Evolutionary conservation across 2,888 invertebrate genomes (phyloP).

Genomic region (Diabrotica balteata): DNA sequence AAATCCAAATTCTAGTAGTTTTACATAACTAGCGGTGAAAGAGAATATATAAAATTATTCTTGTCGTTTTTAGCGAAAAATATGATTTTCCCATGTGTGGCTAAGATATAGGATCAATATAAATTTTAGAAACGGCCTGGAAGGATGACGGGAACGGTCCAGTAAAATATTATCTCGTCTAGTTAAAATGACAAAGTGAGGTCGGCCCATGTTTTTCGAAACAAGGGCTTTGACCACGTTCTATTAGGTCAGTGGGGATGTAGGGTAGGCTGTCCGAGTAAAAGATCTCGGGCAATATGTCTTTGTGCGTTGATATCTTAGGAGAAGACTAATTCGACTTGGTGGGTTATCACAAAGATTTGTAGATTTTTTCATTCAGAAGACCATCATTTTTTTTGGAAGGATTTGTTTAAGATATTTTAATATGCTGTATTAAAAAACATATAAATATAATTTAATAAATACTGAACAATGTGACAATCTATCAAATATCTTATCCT

Average conservation of each 20-base stretch:
- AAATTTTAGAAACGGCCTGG: slow-evolving; percentile 21
- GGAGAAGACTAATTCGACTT: not conserved
- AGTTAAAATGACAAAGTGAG: slow-evolving; percentile 22
- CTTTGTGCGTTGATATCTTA: slow-evolving; percentile 1
- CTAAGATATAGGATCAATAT: slow-evolving; percentile 27
- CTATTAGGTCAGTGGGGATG: slow-evolving; percentile 6
- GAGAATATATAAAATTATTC: slow-evolving; percentile 30
- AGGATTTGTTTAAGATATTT: no score
- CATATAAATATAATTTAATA: no score
- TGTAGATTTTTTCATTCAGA: no score
- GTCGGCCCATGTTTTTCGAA: slow-evolving; percentile 15
- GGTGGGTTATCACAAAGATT: no score
- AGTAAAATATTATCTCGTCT: slow-evolving; percentile 25
- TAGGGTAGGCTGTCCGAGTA: slow-evolving; percentile 1
- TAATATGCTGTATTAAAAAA: no score
- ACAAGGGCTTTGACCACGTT: slow-evolving; percentile 10
- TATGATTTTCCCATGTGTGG: slow-evolving; percentile 27
- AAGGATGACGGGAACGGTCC: slow-evolving; percentile 16
- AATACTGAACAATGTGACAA: no score
- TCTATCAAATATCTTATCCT: no score
- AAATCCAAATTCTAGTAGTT: slow-evolving; percentile 36
- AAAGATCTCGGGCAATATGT: not conserved
- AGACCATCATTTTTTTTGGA: no score
- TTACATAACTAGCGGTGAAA: slow-evolving; percentile 34
- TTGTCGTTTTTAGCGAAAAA: slow-evolving; percentile 27